Evolutionary conservation across 2,888 invertebrate genomes (phyloP).

Genomic region (Drosophila rubida): DNA sequence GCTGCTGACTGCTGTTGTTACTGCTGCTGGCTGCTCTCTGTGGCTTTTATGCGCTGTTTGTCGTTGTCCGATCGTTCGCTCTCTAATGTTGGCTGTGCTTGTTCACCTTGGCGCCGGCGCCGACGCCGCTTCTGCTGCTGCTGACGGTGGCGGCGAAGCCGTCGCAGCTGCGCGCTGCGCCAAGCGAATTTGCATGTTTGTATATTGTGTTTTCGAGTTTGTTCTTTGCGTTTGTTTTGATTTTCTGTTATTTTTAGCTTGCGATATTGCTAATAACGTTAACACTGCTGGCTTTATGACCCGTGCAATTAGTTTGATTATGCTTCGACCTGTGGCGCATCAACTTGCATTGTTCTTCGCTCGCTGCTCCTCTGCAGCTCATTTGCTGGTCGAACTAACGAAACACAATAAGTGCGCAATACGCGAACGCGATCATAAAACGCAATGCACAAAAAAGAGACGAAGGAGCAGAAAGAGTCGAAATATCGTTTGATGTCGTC

Average conservation of each 20-base stretch:
- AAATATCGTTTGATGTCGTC: neutral
- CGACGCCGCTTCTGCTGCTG: slow-evolving; percentile 40
- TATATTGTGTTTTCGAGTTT: neutral
- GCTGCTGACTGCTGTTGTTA: neutral
- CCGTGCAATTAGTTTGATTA: slow-evolving; percentile 19
- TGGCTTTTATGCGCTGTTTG: neutral
- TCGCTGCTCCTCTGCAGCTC: neutral
- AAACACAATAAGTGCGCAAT: neutral
- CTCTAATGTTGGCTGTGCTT: slow-evolving; percentile 29
- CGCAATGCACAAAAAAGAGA: neutral
- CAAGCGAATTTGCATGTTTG: slow-evolving; percentile 52
- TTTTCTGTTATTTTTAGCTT: slow-evolving; percentile 5
- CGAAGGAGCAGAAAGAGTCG: neutral
- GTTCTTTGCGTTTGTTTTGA: neutral
- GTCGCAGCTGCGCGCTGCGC: slow-evolving; percentile 73
- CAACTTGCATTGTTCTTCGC: neutral
- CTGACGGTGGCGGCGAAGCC: slow-evolving; percentile 41
- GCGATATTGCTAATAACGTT: neutral
- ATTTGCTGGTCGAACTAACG: slow-evolving; percentile 4
- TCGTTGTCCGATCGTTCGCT: slow-evolving; percentile 8
- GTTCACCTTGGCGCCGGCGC: slow-evolving; percentile 71
- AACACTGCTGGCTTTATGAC: slow-evolving; percentile 18
- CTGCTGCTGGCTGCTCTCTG: neutral
- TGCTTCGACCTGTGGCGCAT: neutral
- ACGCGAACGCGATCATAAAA: neutral